Base-by-base conservation (phyloP, 2,888 invertebrate species). In the Gerris lacustris region DNA sequence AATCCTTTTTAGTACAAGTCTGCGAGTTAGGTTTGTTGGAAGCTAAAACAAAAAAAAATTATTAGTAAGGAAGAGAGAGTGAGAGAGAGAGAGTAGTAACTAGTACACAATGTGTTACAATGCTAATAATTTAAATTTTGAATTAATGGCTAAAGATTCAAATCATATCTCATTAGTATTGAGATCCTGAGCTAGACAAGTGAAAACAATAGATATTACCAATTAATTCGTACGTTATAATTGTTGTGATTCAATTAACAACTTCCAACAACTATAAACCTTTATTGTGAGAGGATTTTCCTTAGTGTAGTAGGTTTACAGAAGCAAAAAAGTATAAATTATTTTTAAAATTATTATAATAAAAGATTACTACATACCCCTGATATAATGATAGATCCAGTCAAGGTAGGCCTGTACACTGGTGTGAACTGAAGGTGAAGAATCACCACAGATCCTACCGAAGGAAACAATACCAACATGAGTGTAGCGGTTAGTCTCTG, bases 391-490 rank as follows among this genome's bases (percentile, higher is more conserved):
- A 64, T 64, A 31, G 9, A 64, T 64, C 64, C 64, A 64, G 11
- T 9, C 7, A 9, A 64, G 31, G 18, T 64, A 64, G 64, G 64
- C 64, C 17, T 31, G 17, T 9, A 64, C 64, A 9, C 31, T 31
- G 5, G 64, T 64, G 17, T 64, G 64, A 64, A 64, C 64, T 31
- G 64, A n/a, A n/a, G 64, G 64, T n/a, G 18, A 7, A n/a, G 18
- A 1, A 31, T 64, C 64, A 9, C 64, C 64, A 64, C 64, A 64
- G 17, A 64, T 31, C 17, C 64, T 64, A 18, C 64, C 64, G 64
- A 64, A 64, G 31, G 64, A 64, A 2, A 64, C 64, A 17, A 64
- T 64, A 9, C 64, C 64, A n/a, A 64, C 64, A 64, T 64, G 64
- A 31, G 64, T 64, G 64, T 64, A 64, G 18, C 64, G 17, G 18